Base-by-base conservation (phyloP, 2,888 invertebrate genomes). In the Pyrocoelia pectoralis region DNA sequence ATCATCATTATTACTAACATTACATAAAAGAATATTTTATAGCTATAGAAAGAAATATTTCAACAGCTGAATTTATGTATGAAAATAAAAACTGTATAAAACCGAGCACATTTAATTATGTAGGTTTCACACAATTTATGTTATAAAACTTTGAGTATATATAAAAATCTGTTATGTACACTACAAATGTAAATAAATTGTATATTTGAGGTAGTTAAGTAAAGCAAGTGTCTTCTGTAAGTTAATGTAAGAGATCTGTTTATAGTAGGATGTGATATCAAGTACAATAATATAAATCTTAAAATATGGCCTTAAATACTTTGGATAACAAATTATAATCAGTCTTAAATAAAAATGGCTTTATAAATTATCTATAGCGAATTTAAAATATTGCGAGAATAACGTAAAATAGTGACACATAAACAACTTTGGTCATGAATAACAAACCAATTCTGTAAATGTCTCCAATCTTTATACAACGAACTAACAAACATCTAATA, bases 331-430 rank as follows among this genome's bases (percentile, higher is more conserved):
- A 76, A 73, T 73, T 67, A 76, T 77, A 33, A 77, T 81, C 80
- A 81, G 80, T 81, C 80, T 81, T 77, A 80, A 80, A 80, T 75
- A 74, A 80, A 80, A 81, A 77, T 80, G 81, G 80, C 80, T 78
- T 76, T 66, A 58, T 55, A 61, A 33, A 63, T 33, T 54, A 49
- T 14, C n/a, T 56, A 46, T 66, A 56, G 8, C 59, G 55, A 59
- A 66, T 51, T 51, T 17, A 63, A 54, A 58, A 63, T 63, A 64
- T 64, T 64, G 64, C 64, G 41, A 69, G 58, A 56, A 48, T 33
- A 33, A 33, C 33, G n/a, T 33, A 33, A 24, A 33, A 33, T 33
- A 33, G 33, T 33, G 33, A 33, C 33, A 8, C n/a, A n/a, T n/a
- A n/a, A n/a, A n/a, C 33, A 52, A 61, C 61, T 55, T 61, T 62